Evolutionary conservation across 2,797 vertebrate genomes (phyloP).

Genomic region (Lacerta bilineata): DNA sequence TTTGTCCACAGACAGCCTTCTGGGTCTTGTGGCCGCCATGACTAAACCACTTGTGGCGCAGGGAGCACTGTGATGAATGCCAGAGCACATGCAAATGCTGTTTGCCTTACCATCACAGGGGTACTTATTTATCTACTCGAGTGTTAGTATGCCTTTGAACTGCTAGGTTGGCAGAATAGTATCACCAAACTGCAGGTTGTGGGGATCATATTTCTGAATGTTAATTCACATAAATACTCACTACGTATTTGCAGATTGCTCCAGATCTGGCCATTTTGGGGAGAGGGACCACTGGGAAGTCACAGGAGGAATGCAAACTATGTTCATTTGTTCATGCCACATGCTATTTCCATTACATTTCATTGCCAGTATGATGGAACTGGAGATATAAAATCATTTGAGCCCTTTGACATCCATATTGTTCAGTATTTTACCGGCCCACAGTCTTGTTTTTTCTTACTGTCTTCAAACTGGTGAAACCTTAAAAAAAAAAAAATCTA

Average conservation of each 20-base stretch:
- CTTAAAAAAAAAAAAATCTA: neutral
- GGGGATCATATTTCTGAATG: neutral
- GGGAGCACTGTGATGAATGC: too few relatives aligned
- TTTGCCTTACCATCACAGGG: too few relatives aligned
- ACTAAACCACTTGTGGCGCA: too few relatives aligned
- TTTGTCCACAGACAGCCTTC: too few relatives aligned
- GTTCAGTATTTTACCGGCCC: conserved; percentile 18
- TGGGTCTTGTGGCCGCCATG: too few relatives aligned
- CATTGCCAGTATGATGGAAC: neutral
- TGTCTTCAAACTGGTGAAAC: conserved; percentile 13
- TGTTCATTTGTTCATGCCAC: neutral
- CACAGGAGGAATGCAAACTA: neutral
- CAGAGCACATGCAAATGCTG: too few relatives aligned
- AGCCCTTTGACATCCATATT: neutral
- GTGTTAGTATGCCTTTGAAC: too few relatives aligned
- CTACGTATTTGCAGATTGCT: neutral
- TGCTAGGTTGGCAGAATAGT: too few relatives aligned
- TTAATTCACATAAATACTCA: neutral
- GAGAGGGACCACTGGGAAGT: neutral
- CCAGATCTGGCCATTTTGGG: neutral
- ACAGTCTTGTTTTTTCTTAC: neutral
- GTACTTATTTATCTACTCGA: too few relatives aligned
- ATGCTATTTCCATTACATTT: neutral
- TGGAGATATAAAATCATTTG: neutral
- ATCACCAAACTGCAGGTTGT: too few relatives aligned